These are phyloP conservation scores for Philopotamus ludificatus DNA, from an alignment of 1,140 invertebrate species.

Conservation along the genomic window DNA sequence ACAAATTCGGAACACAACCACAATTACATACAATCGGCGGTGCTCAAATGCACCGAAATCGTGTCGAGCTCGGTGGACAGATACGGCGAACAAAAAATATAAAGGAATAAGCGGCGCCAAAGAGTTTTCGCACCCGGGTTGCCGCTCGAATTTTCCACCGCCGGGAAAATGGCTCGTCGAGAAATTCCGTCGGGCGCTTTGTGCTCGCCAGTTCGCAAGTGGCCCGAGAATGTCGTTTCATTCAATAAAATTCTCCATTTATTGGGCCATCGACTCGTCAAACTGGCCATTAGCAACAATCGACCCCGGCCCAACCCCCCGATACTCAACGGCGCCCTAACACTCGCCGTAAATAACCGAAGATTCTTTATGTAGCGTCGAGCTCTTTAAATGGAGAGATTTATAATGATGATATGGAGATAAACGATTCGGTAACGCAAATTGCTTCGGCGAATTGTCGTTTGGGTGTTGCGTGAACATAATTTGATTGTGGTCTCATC, in stretches of 20 bases:
- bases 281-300: slow-evolving; percentile 7
- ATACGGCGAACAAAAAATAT: neutral
- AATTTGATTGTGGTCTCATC: too few species aligned
- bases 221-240: slow-evolving; percentile 1
- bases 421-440: neutral
- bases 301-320: too few species aligned
- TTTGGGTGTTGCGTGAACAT: too few species aligned
- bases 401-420: neutral
- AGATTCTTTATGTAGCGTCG: neutral
- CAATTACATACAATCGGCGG: too few species aligned
- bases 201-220: neutral
- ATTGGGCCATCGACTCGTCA: slow-evolving; percentile 15
- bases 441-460: too few species aligned
- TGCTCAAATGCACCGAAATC: too few species aligned
- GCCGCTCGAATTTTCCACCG: neutral
- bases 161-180: neutral
- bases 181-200: neutral
- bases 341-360: neutral
- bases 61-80: neutral
- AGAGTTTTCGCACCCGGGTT: neutral
- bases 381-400: neutral
- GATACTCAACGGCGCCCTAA: too few species aligned
- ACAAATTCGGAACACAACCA: too few species aligned
- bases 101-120: neutral
- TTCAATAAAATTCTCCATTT: slow-evolving; percentile 13